These are phyloP conservation scores for Takifugu ocellatus DNA, from an alignment of 2,797 vertebrate species.

Conservation along the genomic window DNA sequence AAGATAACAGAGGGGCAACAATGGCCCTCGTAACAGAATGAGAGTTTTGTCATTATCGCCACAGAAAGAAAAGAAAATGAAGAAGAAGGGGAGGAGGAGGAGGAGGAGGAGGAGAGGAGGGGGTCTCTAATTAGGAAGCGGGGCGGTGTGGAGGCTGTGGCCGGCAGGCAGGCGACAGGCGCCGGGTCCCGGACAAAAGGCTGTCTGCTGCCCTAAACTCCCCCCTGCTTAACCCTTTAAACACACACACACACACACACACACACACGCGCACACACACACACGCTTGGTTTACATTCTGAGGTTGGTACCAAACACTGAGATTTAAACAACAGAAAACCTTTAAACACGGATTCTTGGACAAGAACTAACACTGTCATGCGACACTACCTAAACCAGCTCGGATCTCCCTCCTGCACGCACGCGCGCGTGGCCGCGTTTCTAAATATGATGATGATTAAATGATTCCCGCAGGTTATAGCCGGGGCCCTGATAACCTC, in stretches of 20 bases:
- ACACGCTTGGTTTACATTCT: not conserved
- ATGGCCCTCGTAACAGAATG: constrained; percentile 72
- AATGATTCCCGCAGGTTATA: not conserved
- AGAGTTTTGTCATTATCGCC: constrained; percentile 72
- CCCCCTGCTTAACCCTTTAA: constrained; percentile 79
- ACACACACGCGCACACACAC: constrained; percentile 11
- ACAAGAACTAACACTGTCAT: not conserved
- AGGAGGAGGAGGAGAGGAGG: constrained; percentile 18
- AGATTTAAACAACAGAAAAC: not conserved
- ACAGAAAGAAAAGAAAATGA: constrained; percentile 73
- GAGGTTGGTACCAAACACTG: constrained; percentile 6
- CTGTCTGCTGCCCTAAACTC: constrained; percentile 78
- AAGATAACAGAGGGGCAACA: constrained; percentile 77
- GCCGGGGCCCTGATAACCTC: not conserved
- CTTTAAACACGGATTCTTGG: not conserved
- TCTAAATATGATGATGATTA: not conserved
- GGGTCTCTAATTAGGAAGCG: constrained; percentile 74
- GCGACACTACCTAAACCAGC: not conserved
- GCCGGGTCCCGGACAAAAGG: constrained; percentile 79
- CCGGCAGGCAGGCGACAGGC: constrained; percentile 79
- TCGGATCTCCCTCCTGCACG: not conserved
- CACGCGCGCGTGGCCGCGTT: not conserved
- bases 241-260: constrained; percentile 43
- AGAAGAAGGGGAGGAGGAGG: constrained; percentile 50
- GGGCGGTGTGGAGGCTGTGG: constrained; percentile 71